A percentile compares a stretch with the other conserved stretches of the same genome.
These are phyloP conservation scores for Oriolus oriolus DNA, from an alignment of 2,113 vertebrate genomes.

Conservation along the genomic window DNA sequence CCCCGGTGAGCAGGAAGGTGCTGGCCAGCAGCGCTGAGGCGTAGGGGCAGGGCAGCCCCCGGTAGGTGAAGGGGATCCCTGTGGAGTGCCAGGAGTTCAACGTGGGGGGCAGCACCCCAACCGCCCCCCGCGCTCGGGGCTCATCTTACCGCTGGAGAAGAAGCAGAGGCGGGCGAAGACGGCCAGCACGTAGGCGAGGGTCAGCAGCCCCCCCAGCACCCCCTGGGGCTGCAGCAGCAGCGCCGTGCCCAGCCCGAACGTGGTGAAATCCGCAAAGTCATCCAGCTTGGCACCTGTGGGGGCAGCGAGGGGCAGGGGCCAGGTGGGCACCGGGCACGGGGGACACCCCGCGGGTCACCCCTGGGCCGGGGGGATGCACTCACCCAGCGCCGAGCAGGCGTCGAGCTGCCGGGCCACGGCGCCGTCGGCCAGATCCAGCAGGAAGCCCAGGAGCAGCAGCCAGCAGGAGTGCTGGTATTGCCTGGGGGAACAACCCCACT, in stretches of 20 bases:
- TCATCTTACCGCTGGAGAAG: constrained; percentile 78
- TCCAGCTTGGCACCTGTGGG: constrained; percentile 86
- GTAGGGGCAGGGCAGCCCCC: constrained; percentile 86
- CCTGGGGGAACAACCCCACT: constrained; percentile 47
- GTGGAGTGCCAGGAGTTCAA: background rate
- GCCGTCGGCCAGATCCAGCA: constrained; percentile 85
- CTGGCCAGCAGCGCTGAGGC: background rate
- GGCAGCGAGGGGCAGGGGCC: background rate
- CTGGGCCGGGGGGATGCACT: constrained; percentile 9
- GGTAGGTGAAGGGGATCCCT: constrained; percentile 86
- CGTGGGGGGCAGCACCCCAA: too few relatives aligned
- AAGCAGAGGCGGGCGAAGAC: constrained; percentile 87
- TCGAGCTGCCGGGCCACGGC: constrained; percentile 82
- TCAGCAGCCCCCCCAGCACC: constrained; percentile 79
- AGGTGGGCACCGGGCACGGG: background rate
- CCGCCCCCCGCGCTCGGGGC: fast-evolving
- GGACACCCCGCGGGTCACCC: fast-evolving
- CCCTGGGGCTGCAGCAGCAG: constrained; percentile 79
- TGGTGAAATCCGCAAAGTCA: constrained; percentile 90
- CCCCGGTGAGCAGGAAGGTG: background rate
- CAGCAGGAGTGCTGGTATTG: constrained; percentile 84
- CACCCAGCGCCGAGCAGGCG: constrained; percentile 84
- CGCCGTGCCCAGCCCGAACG: constrained; percentile 86
- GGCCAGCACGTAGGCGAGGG: constrained; percentile 80
- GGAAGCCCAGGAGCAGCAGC: constrained; percentile 88